These are phyloP conservation scores for Furnarius figulus DNA, from an alignment of 2,113 vertebrate species.

Conservation along the genomic window DNA sequence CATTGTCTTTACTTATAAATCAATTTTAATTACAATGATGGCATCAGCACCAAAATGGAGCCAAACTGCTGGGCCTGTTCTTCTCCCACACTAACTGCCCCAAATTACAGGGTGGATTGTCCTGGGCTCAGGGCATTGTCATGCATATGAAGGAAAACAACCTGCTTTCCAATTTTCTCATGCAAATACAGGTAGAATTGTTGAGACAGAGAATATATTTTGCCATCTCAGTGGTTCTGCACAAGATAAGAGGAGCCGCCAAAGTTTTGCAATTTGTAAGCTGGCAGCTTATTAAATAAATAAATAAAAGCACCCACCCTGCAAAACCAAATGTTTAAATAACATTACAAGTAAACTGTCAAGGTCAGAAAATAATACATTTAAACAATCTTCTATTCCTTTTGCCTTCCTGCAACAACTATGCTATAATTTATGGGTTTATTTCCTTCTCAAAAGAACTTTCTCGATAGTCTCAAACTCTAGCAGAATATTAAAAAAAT, in stretches of 20 bases:
- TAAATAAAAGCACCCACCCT: neutral
- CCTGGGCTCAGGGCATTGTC: conserved; percentile 68
- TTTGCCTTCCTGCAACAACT: conserved; percentile 59
- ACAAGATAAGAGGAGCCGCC: conserved; percentile 73
- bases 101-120: conserved; percentile 75
- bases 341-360: conserved; percentile 68
- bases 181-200: conserved; percentile 77
- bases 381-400: conserved; percentile 54
- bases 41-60: conserved; percentile 21
- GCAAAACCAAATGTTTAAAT: conserved; percentile 73
- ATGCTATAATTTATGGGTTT: conserved; percentile 33
- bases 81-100: conserved; percentile 56
- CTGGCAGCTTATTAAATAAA: conserved; percentile 73
- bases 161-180: conserved; percentile 79
- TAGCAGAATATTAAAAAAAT: neutral
- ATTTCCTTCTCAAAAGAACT: conserved; percentile 44
- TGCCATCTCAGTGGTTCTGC: conserved; percentile 80
- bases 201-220: conserved; percentile 77
- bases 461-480: conserved; percentile 13
- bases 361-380: conserved; percentile 68
- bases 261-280: conserved; percentile 74
- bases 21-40: conserved; percentile 70
- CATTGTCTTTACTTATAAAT: conserved; percentile 52
- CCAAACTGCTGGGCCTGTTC: conserved; percentile 47
- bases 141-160: conserved; percentile 81